Base-by-base conservation (phyloP, 2,888 invertebrate genomes). In the Sacculina carcini region DNA sequence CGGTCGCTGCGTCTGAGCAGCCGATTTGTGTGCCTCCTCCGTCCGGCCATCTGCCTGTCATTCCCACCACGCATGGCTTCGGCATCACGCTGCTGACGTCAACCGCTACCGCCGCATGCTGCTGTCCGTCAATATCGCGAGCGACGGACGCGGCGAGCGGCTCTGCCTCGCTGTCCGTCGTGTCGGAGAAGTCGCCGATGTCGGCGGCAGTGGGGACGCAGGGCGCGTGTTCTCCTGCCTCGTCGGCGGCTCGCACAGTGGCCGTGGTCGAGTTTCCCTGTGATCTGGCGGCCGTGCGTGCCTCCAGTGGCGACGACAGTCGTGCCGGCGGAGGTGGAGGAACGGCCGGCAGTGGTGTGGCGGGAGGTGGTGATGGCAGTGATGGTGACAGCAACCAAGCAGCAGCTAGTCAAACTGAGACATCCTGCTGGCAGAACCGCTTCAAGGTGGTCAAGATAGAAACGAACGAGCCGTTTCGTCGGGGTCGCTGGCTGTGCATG, bases 371-470 rank as follows among this genome's bases (percentile, higher is more conserved):
- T 3, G 28, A 26, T 10, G 44, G 19, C 44, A 44, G 16, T 3
- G 28, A 26, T 10, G 28, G 28, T 29, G 16, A 28, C 28, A 10
- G 29, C 44, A n/a, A 16, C 3, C 28, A 28, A 19, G 44, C 26
- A 19, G 19, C 16, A n/a, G n/a, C n/a, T n/a, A n/a, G n/a, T n/a
- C n/a, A n/a, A n/a, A n/a, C n/a, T n/a, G n/a, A n/a, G n/a, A n/a
- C n/a, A n/a, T n/a, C n/a, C n/a, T n/a, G n/a, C 7, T 53, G 55
- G 52, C 54, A 55, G 38, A 54, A 73, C 66, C 72, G 89, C 57
- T 89, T 89, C 67, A 85, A 85, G 72, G 86, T 90, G 60, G 89
- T 90, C 36, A 90, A 90, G 72, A 86, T 90, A 60, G 87, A 87
- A 68, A 86, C 85, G 60, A 84, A 84, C n/a, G 85, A 86, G 67